Percentiles rank a stretch among this genome's conserved stretches.
These are phyloP conservation scores for Atherinosoma microstoma DNA, from an alignment of 2,797 vertebrate genomes.

Conservation along the genomic window DNA sequence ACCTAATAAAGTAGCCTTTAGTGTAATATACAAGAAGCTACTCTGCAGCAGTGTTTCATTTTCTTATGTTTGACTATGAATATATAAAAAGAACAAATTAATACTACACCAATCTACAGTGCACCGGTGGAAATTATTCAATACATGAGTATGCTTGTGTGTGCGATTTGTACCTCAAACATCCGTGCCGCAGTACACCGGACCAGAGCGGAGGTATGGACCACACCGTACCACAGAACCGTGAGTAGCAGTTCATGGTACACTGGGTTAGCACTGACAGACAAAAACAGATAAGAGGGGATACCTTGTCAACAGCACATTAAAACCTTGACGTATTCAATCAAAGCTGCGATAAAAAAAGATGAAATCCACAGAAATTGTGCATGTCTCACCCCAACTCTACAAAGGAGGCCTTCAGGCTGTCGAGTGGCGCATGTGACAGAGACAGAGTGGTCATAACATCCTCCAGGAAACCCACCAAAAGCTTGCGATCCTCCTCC, in stretches of 20 bases:
- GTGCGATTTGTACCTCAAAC: conserved; percentile 91
- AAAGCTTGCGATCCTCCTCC: conserved; percentile 97
- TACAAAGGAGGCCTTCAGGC: conserved; percentile 97
- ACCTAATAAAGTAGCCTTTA: neutral
- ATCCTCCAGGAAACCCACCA: conserved; percentile 97
- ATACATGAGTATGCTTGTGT: neutral
- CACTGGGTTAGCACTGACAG: conserved; percentile 93
- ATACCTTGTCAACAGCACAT: neutral
- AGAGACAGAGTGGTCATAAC: conserved; percentile 98
- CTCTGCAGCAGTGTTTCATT: neutral
- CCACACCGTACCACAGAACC: conserved; percentile 98
- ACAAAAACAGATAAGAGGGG: conserved; percentile 6
- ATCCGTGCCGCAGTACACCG: conserved; percentile 97
- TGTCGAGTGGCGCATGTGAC: conserved; percentile 95
- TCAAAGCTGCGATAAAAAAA: neutral
- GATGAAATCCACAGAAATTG: neutral
- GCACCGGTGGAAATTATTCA: neutral
- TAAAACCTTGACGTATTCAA: no score
- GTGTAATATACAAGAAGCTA: neutral
- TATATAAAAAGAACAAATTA: neutral
- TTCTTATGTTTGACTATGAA: neutral
- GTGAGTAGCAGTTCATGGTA: conserved; percentile 96
- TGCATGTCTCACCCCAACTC: conserved; percentile 92
- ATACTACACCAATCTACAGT: neutral
- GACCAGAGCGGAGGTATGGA: conserved; percentile 97